Base-by-base conservation (phyloP, 2,113 vertebrate species). In the Orthonyx spaldingii region DNA sequence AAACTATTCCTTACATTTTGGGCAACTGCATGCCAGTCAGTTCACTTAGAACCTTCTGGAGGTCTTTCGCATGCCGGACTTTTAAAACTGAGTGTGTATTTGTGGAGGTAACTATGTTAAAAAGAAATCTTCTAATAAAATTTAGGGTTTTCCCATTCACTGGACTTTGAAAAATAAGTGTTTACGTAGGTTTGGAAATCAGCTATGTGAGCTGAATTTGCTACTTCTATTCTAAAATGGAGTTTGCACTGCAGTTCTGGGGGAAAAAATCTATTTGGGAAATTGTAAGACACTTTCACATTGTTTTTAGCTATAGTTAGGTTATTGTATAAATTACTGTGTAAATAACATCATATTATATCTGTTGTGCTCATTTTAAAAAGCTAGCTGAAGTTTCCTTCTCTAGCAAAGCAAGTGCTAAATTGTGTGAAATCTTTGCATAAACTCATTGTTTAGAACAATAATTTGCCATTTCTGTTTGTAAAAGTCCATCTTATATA, bases 11-110 rank as follows among this genome's bases (percentile, higher is more conserved):
- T 97, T 97, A 96, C 95, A 93, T 98, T 97, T 91, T 98, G 98
- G 97, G 97, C 97, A 96, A 95, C 94, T 98, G 98, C 98, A 98
- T 98, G 98, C 97, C 97, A 96, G 84, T 98, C 98, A 98, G 97
- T 98, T 98, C 98, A 98, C 91, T 97, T 96, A 97, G 95, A 97
- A 97, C 98, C 98, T 98, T 97, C 98, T 98, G 98, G 98, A 98
- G 98, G 98, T 98, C 98, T 98, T 97, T 97, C 97, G 98, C 98
- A 98, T 98, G 98, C 97, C 94, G 98, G 71, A 97, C 95, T 96
- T 77, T 96, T 96, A 95, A 96, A 96, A 88, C 93, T 95, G 96
- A 98, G 98, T 97, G 96, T 97, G 59, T 97, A 97, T 97, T 96
- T 98, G 97, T 96, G 97, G 98, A 98, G 98, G 98, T 98, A 97